Evolutionary conservation across 2,797 vertebrate species (phyloP).

Genomic region (Basileuterus tristriatus): DNA sequence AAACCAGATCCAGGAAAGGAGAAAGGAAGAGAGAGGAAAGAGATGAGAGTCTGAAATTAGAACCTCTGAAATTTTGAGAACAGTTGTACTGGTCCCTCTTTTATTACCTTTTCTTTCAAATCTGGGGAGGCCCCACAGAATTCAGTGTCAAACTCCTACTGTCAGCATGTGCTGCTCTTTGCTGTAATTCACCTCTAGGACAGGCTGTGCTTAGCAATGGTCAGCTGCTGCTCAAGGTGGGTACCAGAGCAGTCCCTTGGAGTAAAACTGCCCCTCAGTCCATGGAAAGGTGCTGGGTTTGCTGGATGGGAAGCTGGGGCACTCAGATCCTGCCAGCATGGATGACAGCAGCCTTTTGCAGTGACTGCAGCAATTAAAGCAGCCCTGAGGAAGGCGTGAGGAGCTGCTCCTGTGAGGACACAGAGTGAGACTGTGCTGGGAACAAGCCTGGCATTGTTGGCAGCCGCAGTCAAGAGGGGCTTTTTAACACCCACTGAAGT

Average conservation of each 20-base stretch:
- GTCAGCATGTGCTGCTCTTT: not conserved
- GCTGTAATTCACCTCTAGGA: not conserved
- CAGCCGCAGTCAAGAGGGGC: conserved; percentile 32
- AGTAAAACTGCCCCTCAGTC: not conserved
- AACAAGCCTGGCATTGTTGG: conserved; percentile 59
- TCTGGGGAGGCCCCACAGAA: not conserved
- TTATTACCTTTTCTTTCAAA: not conserved
- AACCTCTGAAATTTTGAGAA: not conserved
- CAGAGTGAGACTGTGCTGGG: conserved; percentile 36
- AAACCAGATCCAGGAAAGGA: not conserved
- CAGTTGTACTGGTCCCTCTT: not conserved
- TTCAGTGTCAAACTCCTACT: not conserved
- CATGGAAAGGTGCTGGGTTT: not conserved
- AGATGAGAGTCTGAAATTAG: not conserved
- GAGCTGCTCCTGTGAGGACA: not conserved
- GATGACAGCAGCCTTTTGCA: not conserved
- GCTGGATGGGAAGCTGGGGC: not conserved
- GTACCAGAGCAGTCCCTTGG: not conserved
- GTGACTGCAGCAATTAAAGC: not conserved
- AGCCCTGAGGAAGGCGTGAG: not conserved
- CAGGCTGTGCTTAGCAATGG: not conserved
- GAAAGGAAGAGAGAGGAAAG: not conserved
- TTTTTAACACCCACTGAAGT: conserved; percentile 53
- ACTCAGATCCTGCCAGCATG: not conserved
- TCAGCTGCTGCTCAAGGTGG: not conserved